These are phyloP conservation scores for Darevskia nairensis DNA, from an alignment of 2,797 vertebrate genomes.

Conservation along the genomic window DNA sequence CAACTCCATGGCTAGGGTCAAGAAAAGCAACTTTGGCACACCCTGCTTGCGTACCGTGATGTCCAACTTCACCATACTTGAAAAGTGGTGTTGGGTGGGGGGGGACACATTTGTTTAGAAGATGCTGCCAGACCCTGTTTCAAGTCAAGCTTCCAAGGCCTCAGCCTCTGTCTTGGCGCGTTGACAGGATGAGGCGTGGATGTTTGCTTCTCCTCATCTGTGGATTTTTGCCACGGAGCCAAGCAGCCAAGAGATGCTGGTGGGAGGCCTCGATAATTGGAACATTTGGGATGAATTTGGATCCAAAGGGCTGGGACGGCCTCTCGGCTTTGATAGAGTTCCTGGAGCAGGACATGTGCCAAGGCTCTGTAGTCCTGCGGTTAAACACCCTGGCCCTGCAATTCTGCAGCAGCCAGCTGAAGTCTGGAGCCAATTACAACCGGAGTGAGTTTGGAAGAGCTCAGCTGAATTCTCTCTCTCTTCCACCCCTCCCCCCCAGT, in stretches of 20 bases:
- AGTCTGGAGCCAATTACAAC: not conserved
- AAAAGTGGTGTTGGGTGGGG: not conserved
- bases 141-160: not conserved
- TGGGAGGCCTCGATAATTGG: constrained; percentile 14
- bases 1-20: not conserved
- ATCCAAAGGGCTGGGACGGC: constrained; percentile 19
- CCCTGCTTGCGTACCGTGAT: not conserved
- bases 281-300: constrained; percentile 49
- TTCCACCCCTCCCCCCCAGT: no score
- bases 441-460: constrained; percentile 18
- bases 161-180: not conserved
- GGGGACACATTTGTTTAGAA: not conserved
- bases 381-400: not conserved
- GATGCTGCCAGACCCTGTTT: not conserved
- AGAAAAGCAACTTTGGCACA: not conserved
- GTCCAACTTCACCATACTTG: not conserved
- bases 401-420: not conserved
- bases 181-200: not conserved
- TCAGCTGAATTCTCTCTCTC: not conserved
- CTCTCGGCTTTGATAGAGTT: constrained; percentile 41
- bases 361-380: constrained; percentile 24
- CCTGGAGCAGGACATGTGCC: constrained; percentile 35
- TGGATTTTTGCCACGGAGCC: constrained; percentile 2
- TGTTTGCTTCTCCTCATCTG: constrained; percentile 27
- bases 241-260: constrained; percentile 18